These are phyloP conservation scores for Solenopsis fugax DNA, from an alignment of 1,140 invertebrate species.

Conservation along the genomic window DNA sequence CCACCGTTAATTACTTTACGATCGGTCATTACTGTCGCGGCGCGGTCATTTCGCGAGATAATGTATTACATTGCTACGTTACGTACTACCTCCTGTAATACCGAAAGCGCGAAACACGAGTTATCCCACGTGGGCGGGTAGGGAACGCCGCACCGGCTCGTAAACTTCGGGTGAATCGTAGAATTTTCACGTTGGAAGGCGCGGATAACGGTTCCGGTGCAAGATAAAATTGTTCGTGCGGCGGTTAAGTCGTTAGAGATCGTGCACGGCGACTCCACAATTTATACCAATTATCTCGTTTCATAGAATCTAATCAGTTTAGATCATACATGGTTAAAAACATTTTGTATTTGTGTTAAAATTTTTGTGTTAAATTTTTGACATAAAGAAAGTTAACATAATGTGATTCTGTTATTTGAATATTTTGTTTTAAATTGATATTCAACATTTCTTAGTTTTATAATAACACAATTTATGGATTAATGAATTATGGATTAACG, in stretches of 20 bases:
- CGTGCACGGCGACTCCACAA: not conserved
- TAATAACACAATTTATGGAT: too few species aligned
- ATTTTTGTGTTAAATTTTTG: too few species aligned
- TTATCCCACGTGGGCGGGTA: slow-evolving; percentile 63
- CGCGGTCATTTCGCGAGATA: slow-evolving; percentile 77
- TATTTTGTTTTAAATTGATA: too few species aligned
- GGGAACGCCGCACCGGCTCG: slow-evolving; percentile 26
- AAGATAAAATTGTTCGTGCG: slow-evolving; percentile 30
- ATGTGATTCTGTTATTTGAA: too few species aligned
- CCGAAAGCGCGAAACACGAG: slow-evolving; percentile 44
- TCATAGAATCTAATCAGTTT: not conserved
- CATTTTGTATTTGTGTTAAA: too few species aligned
- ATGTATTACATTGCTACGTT: slow-evolving; percentile 74
- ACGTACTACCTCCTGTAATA: slow-evolving; percentile 22
- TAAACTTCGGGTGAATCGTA: slow-evolving; percentile 45
- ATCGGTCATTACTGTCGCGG: slow-evolving; percentile 75
- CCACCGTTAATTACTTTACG: slow-evolving; percentile 78
- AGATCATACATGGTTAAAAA: not conserved
- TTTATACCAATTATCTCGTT: not conserved
- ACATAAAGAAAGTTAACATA: too few species aligned
- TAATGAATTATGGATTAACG: too few species aligned
- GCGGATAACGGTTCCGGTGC: slow-evolving; percentile 25
- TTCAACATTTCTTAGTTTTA: too few species aligned
- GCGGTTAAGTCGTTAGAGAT: not conserved
- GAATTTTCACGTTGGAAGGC: slow-evolving; percentile 48